Evolutionary conservation across 2,888 invertebrate species (phyloP).

Genomic region (Troides helena): DNA sequence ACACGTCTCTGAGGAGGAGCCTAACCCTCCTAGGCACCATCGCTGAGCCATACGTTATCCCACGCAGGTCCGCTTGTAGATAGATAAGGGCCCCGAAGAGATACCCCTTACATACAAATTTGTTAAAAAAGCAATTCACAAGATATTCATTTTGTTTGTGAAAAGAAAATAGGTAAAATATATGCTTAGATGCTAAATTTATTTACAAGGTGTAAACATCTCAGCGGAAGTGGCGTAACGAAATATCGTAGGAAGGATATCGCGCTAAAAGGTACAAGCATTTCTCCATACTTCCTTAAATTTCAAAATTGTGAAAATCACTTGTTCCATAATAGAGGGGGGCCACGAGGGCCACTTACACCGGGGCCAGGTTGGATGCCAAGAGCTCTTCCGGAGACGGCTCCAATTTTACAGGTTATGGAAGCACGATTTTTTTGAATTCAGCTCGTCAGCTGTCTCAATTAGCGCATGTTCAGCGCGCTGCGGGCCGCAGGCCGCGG

Average conservation of each 20-base stretch:
- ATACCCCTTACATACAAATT: too few species aligned
- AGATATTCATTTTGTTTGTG: too few species aligned
- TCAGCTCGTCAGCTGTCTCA: conserved; percentile 37
- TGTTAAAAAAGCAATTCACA: too few species aligned
- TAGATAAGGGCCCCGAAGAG: too few species aligned
- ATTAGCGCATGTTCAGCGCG: conserved; percentile 33
- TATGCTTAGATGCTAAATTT: not conserved
- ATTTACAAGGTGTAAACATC: conserved; percentile 13
- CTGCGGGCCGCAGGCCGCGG: too few species aligned
- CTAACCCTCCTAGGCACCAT: too few species aligned
- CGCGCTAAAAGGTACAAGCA: conserved; percentile 37
- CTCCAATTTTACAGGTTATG: conserved; percentile 56
- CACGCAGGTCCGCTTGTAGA: too few species aligned
- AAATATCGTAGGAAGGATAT: not conserved
- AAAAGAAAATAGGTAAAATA: too few species aligned
- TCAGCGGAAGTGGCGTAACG: conserved; percentile 6
- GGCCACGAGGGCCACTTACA: conserved; percentile 45
- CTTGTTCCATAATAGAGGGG: conserved; percentile 60
- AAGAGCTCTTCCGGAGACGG: conserved; percentile 47
- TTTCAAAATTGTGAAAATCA: conserved; percentile 55
- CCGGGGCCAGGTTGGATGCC: conserved; percentile 48
- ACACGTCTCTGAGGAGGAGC: too few species aligned
- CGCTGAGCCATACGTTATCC: too few species aligned
- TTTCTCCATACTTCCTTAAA: conserved; percentile 46
- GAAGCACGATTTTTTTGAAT: conserved; percentile 43